phyloP scores from a whole-genome alignment of 2,113 vertebrate genomes.

The Felis chaus region DNA sequence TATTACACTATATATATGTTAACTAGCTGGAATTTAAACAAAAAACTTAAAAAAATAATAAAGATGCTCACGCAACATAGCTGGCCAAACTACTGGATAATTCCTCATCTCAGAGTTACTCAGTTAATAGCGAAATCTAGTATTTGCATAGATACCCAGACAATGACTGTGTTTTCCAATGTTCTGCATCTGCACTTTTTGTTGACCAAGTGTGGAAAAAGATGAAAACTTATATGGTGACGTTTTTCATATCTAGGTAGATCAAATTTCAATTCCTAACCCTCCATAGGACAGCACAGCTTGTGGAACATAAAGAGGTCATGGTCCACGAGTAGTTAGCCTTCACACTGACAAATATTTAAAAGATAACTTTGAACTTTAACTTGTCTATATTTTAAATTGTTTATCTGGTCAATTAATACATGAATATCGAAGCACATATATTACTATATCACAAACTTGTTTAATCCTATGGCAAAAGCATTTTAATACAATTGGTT shows the following conservation, averaged over 20 bases:
- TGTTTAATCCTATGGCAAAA: neutral
- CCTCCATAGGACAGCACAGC: neutral
- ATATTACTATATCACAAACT: neutral
- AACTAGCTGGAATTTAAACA: neutral
- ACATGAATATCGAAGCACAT: neutral
- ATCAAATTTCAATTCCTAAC: neutral
- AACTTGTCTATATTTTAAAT: neutral
- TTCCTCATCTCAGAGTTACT: neutral
- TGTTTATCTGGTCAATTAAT: neutral
- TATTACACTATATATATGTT: neutral
- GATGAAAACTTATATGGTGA: neutral
- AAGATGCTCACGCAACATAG: neutral
- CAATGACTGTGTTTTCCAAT: neutral
- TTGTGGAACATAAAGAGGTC: neutral
- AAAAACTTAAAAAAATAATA: neutral
- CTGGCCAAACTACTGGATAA: neutral
- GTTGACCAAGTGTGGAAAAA: neutral
- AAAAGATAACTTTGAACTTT: neutral
- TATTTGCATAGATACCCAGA: neutral
- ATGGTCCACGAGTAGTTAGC: neutral
- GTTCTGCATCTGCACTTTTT: neutral
- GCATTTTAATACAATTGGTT: neutral
- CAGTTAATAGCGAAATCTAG: neutral
- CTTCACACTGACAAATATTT: neutral
- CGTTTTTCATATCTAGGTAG: neutral